Evolutionary conservation across 2,888 invertebrate species (phyloP), one percentile per base, ranked within the genome.

Genomic region (Sturmia bella): DNA sequence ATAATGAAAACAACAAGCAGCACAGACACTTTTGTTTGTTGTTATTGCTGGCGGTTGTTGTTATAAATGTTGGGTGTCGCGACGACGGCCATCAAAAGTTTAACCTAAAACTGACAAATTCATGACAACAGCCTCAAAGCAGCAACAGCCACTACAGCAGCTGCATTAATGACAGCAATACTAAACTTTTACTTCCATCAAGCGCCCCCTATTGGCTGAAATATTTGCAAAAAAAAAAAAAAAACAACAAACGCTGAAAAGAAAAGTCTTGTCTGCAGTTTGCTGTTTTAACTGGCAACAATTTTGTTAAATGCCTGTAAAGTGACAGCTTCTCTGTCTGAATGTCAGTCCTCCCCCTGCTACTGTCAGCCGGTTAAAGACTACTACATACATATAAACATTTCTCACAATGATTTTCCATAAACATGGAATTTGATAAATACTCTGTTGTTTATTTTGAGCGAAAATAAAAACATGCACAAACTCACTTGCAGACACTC

Each of bases 91-190:
- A 83, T 85, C 84, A 84, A 85, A 85, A 85, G 84, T 85, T 85
- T 85, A 84, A 85, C 85, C 85, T 83, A 84, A 84, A 85, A 85
- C 85, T 85, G 85, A 85, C 85, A 86, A 79, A 79, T 82, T 84
- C 85, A 85, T 84, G 83, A 83, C 84, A 84, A 78, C 80, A 80
- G 75, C 77, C 78, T 59, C 64, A 74, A 63, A 78, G 52, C 56
- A 52, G 19, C 21, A 52, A 48, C 45, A 56, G 32, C 21, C 57
- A 48, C n/a, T 27, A 39, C 27, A 50, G 56, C 50, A 72, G 54
- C 75, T 54, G 59, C 50, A 59, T 56, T 59, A 75, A 80, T 80
- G 76, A 76, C 80, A 81, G 82, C 59, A 78, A 74, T 48, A 66
- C 66, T 78, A 78, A 61, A 66, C 52, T 66, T 69, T 74, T 59